A percentile compares a stretch with the other conserved stretches of the same genome.
These are phyloP conservation scores for Drosophila fuyamai DNA, from an alignment of 1,140 invertebrate species.

Conservation along the genomic window DNA sequence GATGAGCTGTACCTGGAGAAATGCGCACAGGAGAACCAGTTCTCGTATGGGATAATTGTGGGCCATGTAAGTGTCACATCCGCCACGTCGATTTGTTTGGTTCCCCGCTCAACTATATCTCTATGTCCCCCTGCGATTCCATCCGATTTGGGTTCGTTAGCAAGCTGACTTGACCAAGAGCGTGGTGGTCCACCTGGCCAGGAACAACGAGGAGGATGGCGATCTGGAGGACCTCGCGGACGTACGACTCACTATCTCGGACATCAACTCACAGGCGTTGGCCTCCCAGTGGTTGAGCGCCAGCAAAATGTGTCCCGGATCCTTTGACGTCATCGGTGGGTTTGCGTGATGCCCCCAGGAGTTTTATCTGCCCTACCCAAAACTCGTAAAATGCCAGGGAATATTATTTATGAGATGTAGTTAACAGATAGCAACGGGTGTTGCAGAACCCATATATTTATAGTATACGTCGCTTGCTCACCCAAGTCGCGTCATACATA, in stretches of 20 bases:
- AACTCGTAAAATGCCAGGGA: not conserved
- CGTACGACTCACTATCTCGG: slow-evolving; percentile 51
- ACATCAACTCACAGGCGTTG: slow-evolving; percentile 73
- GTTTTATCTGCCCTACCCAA: slow-evolving; percentile 3
- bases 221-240: slow-evolving; percentile 61
- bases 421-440: too few relatives aligned
- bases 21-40: slow-evolving; percentile 74
- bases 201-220: slow-evolving; percentile 76
- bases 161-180: slow-evolving; percentile 73
- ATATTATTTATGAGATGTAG: not conserved
- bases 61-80: slow-evolving; percentile 69
- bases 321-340: slow-evolving; percentile 80
- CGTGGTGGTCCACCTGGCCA: slow-evolving; percentile 75
- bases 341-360: slow-evolving; percentile 1
- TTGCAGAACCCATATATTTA: not conserved
- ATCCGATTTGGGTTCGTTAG: slow-evolving; percentile 31
- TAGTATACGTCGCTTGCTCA: not conserved
- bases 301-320: slow-evolving; percentile 82
- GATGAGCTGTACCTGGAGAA: slow-evolving; percentile 79
- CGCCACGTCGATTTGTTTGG: slow-evolving; percentile 66
- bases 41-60: slow-evolving; percentile 78
- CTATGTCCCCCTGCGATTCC: not conserved
- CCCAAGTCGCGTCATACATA: not conserved
- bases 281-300: slow-evolving; percentile 79
- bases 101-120: slow-evolving; percentile 5